Conservation (phyloP, 2,113 vertebrate genomes). For the Lathamus discolor region DNA sequence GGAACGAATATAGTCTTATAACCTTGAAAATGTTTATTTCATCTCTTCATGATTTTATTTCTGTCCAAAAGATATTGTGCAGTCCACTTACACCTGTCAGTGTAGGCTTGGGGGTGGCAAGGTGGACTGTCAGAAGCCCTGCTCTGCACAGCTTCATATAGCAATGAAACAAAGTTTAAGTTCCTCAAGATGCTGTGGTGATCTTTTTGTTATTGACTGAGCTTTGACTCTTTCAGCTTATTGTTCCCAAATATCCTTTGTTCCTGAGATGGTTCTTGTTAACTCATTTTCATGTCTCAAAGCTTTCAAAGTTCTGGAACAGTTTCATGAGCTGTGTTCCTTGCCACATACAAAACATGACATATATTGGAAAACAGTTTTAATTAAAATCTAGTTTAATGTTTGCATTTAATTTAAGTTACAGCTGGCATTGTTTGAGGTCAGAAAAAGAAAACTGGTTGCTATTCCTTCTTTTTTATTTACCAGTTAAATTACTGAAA, state of each 20-base stretch:
- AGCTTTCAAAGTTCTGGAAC: neutral
- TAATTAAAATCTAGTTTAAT: conserved; percentile 32
- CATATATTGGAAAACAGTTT: neutral
- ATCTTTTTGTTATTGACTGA: neutral
- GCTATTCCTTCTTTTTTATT: neutral
- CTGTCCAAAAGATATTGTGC: neutral
- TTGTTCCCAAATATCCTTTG: neutral
- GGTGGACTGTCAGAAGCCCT: neutral
- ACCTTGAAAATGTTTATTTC: neutral
- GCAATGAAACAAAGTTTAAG: neutral
- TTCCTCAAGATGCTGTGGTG: neutral
- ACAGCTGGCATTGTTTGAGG: conserved; percentile 4
- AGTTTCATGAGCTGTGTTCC: neutral
- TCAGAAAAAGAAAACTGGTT: neutral
- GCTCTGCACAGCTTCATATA: neutral
- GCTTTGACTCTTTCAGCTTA: neutral
- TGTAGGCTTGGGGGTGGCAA: neutral
- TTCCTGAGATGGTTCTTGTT: neutral
- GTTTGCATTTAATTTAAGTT: conserved; percentile 11
- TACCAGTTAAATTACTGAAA: neutral
- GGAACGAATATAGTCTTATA: neutral
- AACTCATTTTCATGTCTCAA: neutral
- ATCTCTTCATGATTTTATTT: neutral
- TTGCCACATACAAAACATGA: neutral
- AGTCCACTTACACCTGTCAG: neutral